phyloP scores from a whole-genome alignment of 2,888 invertebrate species.

The Pristionchus entomophagus region DNA sequence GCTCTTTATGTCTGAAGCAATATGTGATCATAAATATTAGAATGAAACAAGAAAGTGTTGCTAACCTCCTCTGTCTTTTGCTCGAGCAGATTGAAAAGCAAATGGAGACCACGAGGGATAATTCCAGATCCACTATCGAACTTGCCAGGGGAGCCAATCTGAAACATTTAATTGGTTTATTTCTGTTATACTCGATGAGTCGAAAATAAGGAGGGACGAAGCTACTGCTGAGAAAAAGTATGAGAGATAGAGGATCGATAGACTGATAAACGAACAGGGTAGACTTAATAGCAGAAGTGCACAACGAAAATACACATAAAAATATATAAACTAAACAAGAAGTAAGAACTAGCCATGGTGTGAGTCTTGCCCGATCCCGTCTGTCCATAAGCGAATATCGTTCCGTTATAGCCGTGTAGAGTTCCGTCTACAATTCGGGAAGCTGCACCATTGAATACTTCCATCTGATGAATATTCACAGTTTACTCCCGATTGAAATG shows the following conservation, averaged over 20 bases:
- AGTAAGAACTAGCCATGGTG: conserved; percentile 76
- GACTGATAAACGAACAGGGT: no score
- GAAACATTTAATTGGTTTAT: no score
- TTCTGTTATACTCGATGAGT: no score
- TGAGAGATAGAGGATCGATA: no score
- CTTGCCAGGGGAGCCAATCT: no score
- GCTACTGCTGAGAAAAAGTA: no score
- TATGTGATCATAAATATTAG: neutral
- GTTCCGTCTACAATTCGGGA: conserved; percentile 77
- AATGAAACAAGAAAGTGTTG: neutral
- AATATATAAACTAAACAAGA: no score
- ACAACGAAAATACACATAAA: no score
- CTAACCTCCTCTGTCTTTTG: conserved; percentile 52
- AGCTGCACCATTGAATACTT: conserved; percentile 76
- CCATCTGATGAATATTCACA: conserved; percentile 68
- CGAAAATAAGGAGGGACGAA: no score
- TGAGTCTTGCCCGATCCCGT: conserved; percentile 78
- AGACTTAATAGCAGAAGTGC: no score
- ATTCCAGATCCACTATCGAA: conserved; percentile 69
- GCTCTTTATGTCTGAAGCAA: neutral
- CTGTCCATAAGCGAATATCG: conserved; percentile 79
- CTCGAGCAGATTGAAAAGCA: conserved; percentile 75
- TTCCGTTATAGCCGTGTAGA: conserved; percentile 77
- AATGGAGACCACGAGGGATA: conserved; percentile 77
- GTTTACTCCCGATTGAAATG: neutral